Evolutionary conservation across 2,797 vertebrate genomes (phyloP), one percentile per base, ranked within the genome.

Genomic region (Myiothlypis chrysogaster): DNA sequence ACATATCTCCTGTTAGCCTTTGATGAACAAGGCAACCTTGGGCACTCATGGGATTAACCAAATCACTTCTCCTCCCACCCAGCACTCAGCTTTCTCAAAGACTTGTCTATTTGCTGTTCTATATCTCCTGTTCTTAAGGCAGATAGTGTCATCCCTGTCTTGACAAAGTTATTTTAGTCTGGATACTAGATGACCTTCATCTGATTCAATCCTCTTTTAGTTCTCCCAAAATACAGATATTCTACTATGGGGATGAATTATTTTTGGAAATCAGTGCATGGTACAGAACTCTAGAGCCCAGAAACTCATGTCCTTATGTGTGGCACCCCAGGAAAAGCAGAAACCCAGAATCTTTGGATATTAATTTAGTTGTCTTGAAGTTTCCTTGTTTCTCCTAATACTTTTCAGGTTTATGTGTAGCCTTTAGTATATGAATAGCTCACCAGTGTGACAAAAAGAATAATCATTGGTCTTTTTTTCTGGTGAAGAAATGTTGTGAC

Each of bases 21-120:
- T 85, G 43, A 79, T 93, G 87, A 93, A 80, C 68, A 80, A 71
- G 53, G 71, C 7, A 52, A 91, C 49, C 30, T 94, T 87, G 85
- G 72, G 71, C 79, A 65, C 41, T 83, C 41, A 23, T 34, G 61
- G 69, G 76, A 93, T 95, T 93, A 93, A 60, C 68, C 1, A 2
- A 84, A 75, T 55, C 75, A 39, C 30, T 89, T 79, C 30, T 87
- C 35, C 43, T 65, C 19, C 23, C 2, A 1, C 32, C 49, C 32
- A 56, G 32, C 4, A 2, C 10, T 56, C 34, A 57, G 8, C 37
- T 83, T 91, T 75, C 79, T 61, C 65, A 41, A 83, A 83, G 37
- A 32, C 11, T 23, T 3, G 3, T 73, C 68, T 83, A 32, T 89
- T 92, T 96, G n/a, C 25, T 85, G 8, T 44, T 85, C 56, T 16